Conservation (phyloP, 2,888 invertebrate genomes). For the Brenthis hecate region DNA sequence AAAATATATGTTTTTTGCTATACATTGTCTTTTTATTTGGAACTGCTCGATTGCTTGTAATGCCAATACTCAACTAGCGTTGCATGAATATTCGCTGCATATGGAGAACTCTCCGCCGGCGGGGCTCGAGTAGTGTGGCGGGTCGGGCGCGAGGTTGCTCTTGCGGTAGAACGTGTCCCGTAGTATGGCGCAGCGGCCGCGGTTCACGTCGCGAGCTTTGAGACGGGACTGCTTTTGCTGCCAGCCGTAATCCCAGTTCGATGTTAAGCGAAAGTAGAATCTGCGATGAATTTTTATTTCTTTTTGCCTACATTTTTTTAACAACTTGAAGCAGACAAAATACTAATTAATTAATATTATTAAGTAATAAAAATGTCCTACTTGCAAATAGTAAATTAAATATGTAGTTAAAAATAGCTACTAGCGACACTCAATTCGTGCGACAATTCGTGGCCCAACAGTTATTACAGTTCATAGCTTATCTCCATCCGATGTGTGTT, state of each 20-base stretch:
- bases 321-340: too few species aligned
- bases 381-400: too few species aligned
- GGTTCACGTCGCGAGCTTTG: constrained; percentile 64
- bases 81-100: constrained; percentile 71
- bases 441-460: too few species aligned
- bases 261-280: constrained; percentile 75
- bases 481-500: too few species aligned
- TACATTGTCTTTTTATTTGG: constrained; percentile 49
- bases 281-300: constrained; percentile 45
- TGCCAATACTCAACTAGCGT: constrained; percentile 44
- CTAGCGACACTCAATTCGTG: too few species aligned
- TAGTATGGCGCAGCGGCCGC: constrained; percentile 77
- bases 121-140: constrained; percentile 78
- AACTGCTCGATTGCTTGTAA: neutral
- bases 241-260: constrained; percentile 84
- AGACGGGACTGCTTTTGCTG: constrained; percentile 69
- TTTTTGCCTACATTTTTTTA: too few species aligned
- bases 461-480: too few species aligned
- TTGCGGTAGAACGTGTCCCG: constrained; percentile 82
- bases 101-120: constrained; percentile 63
- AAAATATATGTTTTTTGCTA: constrained; percentile 82
- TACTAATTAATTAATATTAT: too few species aligned
- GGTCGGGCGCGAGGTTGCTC: constrained; percentile 80
- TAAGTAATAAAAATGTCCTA: too few species aligned
- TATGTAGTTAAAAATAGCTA: too few species aligned